These are phyloP conservation scores for Harpagoxenus sublaevis DNA, from an alignment of 2,888 invertebrate genomes.

Conservation along the genomic window DNA sequence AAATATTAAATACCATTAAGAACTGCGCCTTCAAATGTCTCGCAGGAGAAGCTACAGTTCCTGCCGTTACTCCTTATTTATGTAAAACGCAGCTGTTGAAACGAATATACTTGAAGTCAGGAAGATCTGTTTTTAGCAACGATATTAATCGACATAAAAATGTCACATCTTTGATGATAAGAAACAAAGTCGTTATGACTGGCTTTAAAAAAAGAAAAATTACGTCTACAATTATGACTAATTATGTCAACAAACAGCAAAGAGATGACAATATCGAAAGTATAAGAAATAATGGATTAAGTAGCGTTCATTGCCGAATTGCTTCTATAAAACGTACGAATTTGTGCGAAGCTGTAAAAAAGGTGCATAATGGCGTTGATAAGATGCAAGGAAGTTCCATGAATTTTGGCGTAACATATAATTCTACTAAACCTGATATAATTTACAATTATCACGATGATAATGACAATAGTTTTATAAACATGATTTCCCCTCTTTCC, in stretches of 20 bases:
- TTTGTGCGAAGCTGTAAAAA: not conserved
- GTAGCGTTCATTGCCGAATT: not conserved
- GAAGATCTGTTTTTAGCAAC: conserved; percentile 5
- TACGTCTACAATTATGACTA: not conserved
- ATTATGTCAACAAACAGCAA: not conserved
- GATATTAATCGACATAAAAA: conserved; percentile 1
- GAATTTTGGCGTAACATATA: not conserved
- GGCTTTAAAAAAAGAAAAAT: not conserved
- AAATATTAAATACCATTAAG: conserved; percentile 47
- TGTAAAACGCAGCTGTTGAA: not conserved
- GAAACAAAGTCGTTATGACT: not conserved
- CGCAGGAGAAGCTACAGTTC: not conserved
- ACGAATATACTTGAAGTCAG: not conserved
- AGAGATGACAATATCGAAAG: not conserved
- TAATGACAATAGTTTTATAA: not conserved
- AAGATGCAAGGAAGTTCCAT: not conserved
- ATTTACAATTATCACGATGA: not conserved
- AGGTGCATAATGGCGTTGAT: not conserved
- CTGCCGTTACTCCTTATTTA: not conserved
- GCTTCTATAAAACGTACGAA: not conserved
- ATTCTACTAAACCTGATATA: not conserved
- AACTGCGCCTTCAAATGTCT: conserved; percentile 4
- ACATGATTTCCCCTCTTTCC: conserved; percentile 58
- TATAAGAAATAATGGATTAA: not conserved
- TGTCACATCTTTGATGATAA: not conserved